Base-by-base conservation (phyloP, 2,797 vertebrate species). In the Benthosema pterotum region DNA sequence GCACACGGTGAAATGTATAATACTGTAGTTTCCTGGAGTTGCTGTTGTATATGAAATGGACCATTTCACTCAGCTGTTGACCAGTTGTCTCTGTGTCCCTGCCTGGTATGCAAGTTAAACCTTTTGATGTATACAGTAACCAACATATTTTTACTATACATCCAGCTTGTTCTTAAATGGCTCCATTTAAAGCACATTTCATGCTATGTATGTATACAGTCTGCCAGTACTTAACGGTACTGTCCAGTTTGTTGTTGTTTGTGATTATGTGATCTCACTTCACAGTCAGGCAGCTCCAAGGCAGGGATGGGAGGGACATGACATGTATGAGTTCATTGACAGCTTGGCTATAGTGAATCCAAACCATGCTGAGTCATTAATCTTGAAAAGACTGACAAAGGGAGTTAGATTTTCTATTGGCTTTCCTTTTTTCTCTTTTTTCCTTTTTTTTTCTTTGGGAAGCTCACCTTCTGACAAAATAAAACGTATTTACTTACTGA, bases 361-460 rank as follows among this genome's bases (percentile, higher is more conserved):
- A 28, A 17, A 52, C 25, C 51, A 42, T 76, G 83, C 86, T 90
- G 83, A 90, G 83, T 90, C 87, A 89, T 60, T 45, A 52, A 22
- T 62, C 19, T 45, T 51, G 25, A 19, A 77, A 38, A 38, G 32
- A 60, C 82, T 69, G 83, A 52, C 69, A 63, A 13, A 79, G 61
- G 63, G 79, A 73, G 75, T 69, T 52, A 67, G n/a, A 38, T 1
- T 38, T 9, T 38, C 32, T 4, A 13, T 46, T 15, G 14, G 45
- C n/a, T 2, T 25, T 4, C 22, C 5, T 25, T 25, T 25, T 25
- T 25, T 25, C 22, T 25, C 22, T n/a, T n/a, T n/a, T n/a, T n/a
- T n/a, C n/a, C n/a, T n/a, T n/a, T n/a, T n/a, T n/a, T n/a, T n/a
- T n/a, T n/a, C n/a, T n/a, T n/a, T n/a, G n/a, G n/a, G n/a, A n/a